Evolutionary conservation across 35 echinoderm and acorn worm species (phyloP), one percentile per base, ranked within the genome.

Genomic region (Lytechinus variegatus): DNA sequence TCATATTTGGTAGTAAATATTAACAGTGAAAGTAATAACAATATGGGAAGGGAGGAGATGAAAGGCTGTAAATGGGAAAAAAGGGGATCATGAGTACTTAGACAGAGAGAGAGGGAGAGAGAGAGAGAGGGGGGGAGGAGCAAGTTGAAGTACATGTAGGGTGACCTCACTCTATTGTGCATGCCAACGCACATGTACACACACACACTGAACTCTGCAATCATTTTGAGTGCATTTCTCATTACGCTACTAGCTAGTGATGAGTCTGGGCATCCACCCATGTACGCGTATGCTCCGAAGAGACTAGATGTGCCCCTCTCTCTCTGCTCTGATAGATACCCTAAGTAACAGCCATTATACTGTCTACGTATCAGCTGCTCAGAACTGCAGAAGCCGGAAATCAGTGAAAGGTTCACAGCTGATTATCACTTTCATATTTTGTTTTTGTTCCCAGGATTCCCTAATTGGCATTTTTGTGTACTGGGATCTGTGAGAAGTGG

Each of bases 131-230:
- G 16, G 16, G 57, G 33, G 16, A 60, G 16, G 57, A 60, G 33
- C 33, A 16, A 60, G 66, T 79, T 79, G 66, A 79, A 79, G 66
- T n/a, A 44, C 33, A 44, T 2, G 2, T 44, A 79, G 66, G 66
- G 66, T 79, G 66, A 79, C 66, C 66, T 79, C 21, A 60, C 57
- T 79, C 8, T 79, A 24, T 24, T 79, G 66, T 79, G 66, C 66
- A 79, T 79, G 66, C 66, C 66, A 79, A 79, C 66, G 66, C 66
- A 79, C 66, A 79, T 79, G 66, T 79, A 79, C 66, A 79, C 66
- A 79, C 61, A 72, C n/a, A 24, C 66, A 79, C 66, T 58, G n/a
- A 24, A 79, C 66, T 19, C 66, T 16, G 16, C 66, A 24, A 79
- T 79, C 66, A 79, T 79, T 79, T 24, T 8, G 66, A 79, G 66